Evolutionary conservation across 2,888 invertebrate genomes (phyloP).

Genomic region (Piscicola geometra): DNA sequence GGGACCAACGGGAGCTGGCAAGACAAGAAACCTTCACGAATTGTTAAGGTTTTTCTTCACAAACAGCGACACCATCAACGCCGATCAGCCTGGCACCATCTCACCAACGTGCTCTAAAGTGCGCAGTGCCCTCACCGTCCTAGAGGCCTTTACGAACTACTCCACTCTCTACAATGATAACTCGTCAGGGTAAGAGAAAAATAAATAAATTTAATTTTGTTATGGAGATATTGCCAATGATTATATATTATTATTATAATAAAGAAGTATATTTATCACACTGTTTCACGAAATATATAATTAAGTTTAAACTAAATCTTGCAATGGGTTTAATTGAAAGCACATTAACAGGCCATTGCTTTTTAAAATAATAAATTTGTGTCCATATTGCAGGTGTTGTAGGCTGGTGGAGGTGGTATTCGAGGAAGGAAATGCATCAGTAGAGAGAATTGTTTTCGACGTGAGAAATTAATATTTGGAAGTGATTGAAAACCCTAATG

Average conservation of each 20-base stretch:
- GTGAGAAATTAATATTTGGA: background rate
- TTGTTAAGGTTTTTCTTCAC: conserved; percentile 19
- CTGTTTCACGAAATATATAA: no score
- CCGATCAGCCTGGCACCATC: conserved; percentile 5
- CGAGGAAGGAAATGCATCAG: background rate
- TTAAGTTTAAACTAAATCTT: no score
- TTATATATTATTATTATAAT: no score
- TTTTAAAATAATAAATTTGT: background rate
- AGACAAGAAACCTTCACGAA: conserved; percentile 31
- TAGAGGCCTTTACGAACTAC: conserved; percentile 33
- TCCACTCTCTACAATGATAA: conserved; percentile 16
- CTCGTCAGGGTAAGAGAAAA: background rate
- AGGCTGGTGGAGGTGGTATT: background rate
- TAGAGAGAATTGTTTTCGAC: background rate
- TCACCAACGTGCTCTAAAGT: no score
- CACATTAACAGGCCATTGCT: background rate
- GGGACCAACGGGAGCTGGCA: conserved; percentile 31
- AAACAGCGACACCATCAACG: background rate
- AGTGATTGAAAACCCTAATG: no score
- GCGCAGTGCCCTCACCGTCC: conserved; percentile 20
- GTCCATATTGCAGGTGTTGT: background rate
- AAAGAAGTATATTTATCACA: no score
- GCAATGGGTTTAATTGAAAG: no score
- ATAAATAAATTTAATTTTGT: no score
- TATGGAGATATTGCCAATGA: no score